Evolutionary conservation across 2,888 invertebrate species (phyloP), one percentile per base, ranked within the genome.

Genomic region (Eucera pruinosa): DNA sequence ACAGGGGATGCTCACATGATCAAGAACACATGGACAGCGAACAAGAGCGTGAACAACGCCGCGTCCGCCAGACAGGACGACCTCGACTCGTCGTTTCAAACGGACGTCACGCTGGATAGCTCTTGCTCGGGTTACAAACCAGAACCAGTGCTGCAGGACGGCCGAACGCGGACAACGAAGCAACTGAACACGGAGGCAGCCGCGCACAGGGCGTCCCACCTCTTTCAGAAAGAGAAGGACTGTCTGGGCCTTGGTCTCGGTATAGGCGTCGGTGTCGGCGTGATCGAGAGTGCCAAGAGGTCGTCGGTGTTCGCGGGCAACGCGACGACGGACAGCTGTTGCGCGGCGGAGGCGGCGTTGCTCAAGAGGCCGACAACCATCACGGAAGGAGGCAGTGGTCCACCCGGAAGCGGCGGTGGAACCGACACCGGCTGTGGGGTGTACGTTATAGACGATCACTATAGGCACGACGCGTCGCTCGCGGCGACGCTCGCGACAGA

Each of bases 131-230:
- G 92, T 27, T 94, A 96, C 93, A 95, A 96, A 89, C 94, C 97
- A 87, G 95, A 95, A 89, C 94, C 89, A 11, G 86, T 91, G 25
- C 80, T 91, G 57, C 87, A 86, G 76, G 87, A 86, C 78, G 86
- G 85, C 2, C 87, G 95, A 84, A 94, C 94, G 89, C 93, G 95
- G 87, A 95, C 95, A 90, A 96, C 96, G 88, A 97, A 97, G 93
- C 97, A 97, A 92, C 94, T 97, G 80, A 97, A 97, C 93, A 97
- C 96, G 39, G 97, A 97, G 91, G 94, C 95, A 70, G 95, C 95
- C 69, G 93, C 94, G 50, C 94, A 94, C 88, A 93, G 95, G 70
- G 94, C 94, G 80, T 94, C 94, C 33, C 93, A 94, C 87, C 92
- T 93, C 83, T 92, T 93, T 89, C 92, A 88, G 87, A 94, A 94